A percentile compares a stretch with the other conserved stretches of the same genome.
phyloP scores from a whole-genome alignment of 2,797 vertebrate species.

The Siniperca undulata region DNA sequence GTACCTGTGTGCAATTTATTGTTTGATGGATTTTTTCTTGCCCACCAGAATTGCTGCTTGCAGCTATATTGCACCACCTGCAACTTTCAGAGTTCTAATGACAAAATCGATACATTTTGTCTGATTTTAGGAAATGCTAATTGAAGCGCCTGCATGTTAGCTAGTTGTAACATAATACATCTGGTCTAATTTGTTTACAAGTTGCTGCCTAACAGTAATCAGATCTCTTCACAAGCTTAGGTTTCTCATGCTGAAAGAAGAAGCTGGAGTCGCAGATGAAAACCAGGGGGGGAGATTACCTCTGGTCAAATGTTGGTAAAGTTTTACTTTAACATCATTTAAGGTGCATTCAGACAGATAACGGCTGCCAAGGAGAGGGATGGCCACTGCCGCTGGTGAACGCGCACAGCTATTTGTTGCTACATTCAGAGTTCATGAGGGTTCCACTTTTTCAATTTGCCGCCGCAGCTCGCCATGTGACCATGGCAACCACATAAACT shows the following conservation, averaged over 20 bases:
- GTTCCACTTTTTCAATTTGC: too few relatives aligned
- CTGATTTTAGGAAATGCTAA: conserved; percentile 29
- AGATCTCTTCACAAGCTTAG: conserved; percentile 47
- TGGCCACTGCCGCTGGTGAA: not conserved
- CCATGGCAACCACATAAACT: too few relatives aligned
- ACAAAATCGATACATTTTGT: conserved; percentile 29
- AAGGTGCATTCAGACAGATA: not conserved
- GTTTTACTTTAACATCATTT: conserved; percentile 8
- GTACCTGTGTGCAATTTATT: conserved; percentile 6
- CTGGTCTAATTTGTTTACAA: conserved; percentile 70
- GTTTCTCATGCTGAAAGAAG: conserved; percentile 45
- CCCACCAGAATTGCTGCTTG: conserved; percentile 6
- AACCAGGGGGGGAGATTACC: not conserved
- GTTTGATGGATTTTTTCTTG: not conserved
- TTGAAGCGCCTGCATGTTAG: not conserved
- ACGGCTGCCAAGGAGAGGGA: not conserved
- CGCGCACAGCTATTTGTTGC: not conserved
- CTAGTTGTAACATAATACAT: conserved; percentile 60
- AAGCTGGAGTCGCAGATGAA: conserved; percentile 11
- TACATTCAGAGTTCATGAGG: not conserved
- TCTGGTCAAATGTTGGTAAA: conserved; percentile 1
- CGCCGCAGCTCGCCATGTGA: too few relatives aligned
- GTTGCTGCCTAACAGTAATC: conserved; percentile 38
- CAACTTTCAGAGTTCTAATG: conserved; percentile 1
- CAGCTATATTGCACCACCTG: conserved; percentile 21